Base-by-base conservation (phyloP, 2,113 vertebrate species). In the Dasyornis broadbenti region DNA sequence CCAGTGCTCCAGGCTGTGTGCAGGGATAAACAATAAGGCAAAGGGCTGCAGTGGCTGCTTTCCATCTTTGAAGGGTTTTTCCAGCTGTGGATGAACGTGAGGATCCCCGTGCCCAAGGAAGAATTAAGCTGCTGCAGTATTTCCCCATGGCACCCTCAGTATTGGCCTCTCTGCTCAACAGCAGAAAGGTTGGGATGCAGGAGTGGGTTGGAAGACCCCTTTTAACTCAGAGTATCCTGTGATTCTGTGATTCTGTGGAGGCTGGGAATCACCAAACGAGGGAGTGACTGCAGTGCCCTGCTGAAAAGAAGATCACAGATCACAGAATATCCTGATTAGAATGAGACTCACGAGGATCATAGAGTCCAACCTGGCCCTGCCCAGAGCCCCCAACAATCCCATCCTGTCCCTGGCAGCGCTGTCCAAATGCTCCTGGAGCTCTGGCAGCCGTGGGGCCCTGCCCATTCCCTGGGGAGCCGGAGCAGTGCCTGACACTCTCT, bases 321-420 rank as follows among this genome's bases (percentile, higher is more conserved):
- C 56, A 57, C 1, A n/a, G 53, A 40, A 30, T 13, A 4, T 3
- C 23, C 35, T 40, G n/a, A 35, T 5, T 14, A 39, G 28, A 52
- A 26, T 13, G 21, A n/a, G n/a, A 22, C 4, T 17, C 45, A 1
- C n/a, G 6, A 1, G 27, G 44, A 60, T 15, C 39, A 52, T 0
- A 3, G 2, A 66, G 28, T 2, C 5, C 44, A 6, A 1, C 4
- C 66, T 3, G 15, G 0, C 7, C 17, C 37, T 52, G 72, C 53
- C 0, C 26, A 68, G 61, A 42, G 17, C 7, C 13, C 9, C 21
- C 31, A 42, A 3, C 12, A 53, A 11, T 5, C 54, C 76, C 50
- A 17, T 10, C 35, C 52, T 39, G 68, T 1, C 33, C 52, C 76
- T 33, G 42, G 18, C 1, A 47, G 40, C 0, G 0, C 3, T 50